These are phyloP conservation scores for Aphaenogaster rudis DNA, from an alignment of 1,140 invertebrate genomes.

Conservation along the genomic window DNA sequence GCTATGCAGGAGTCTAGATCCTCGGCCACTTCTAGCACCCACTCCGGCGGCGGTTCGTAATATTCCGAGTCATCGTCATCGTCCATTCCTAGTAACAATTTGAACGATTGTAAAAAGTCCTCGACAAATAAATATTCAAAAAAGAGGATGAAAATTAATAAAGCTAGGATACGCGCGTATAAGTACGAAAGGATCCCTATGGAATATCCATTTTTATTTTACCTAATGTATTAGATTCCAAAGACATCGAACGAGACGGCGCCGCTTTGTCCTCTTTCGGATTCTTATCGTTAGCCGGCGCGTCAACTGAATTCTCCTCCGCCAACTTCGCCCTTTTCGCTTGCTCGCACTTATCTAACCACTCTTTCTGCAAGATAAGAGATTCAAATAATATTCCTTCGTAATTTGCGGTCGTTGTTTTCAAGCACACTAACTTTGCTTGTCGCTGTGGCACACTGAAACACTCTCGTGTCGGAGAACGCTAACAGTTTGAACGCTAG, in stretches of 20 bases:
- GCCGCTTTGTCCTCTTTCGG: conserved; percentile 72
- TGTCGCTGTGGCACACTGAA: conserved; percentile 95
- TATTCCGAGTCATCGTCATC: conserved; percentile 87
- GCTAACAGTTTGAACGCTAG: conserved; percentile 97
- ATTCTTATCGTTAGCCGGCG: conserved; percentile 67
- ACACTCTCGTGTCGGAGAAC: conserved; percentile 97
- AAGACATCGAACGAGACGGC: conserved; percentile 81
- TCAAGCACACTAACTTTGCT: conserved; percentile 89
- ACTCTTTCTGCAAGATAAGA: conserved; percentile 91
- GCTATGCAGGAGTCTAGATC: conserved; percentile 98
- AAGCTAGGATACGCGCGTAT: background rate
- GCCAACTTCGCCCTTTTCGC: conserved; percentile 94
- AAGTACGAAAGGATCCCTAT: background rate
- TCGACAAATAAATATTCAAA: background rate
- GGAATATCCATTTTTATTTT: background rate
- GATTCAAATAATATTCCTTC: conserved; percentile 36
- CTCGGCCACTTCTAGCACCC: conserved; percentile 96
- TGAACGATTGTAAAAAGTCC: background rate
- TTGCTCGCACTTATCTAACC: conserved; percentile 97
- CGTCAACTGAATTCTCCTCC: conserved; percentile 86
- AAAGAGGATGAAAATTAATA: background rate
- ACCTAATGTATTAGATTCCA: conserved; percentile 83
- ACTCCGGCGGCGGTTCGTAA: conserved; percentile 91
- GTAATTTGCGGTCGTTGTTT: conserved; percentile 11
- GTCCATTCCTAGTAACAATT: conserved; percentile 83